A percentile compares a stretch with the other conserved stretches of the same genome.
phyloP scores from a whole-genome alignment of 2,113 vertebrate genomes.

The Eurystomus gularis region DNA sequence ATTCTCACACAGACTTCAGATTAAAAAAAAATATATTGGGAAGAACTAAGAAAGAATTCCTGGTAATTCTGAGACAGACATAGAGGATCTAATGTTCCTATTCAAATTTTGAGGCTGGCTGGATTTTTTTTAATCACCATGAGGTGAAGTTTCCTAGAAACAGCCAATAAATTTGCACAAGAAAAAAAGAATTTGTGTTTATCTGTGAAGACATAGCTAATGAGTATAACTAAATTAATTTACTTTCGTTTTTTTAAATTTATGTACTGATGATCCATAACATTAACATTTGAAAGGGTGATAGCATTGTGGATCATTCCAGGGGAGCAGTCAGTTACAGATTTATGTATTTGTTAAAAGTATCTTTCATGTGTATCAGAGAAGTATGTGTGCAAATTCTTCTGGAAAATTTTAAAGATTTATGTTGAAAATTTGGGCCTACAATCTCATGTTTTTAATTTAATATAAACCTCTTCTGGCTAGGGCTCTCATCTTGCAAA shows the following conservation, averaged over 20 bases:
- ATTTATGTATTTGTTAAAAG: neutral
- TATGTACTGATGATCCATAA: neutral
- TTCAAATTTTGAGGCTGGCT: neutral
- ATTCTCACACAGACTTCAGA: neutral
- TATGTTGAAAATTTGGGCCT: constrained; percentile 28
- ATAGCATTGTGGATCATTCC: neutral
- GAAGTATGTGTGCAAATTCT: neutral
- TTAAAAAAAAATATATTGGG: neutral
- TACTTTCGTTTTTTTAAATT: neutral
- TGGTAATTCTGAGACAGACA: neutral
- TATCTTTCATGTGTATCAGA: neutral
- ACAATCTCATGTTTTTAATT: constrained; percentile 29
- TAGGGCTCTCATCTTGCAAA: neutral
- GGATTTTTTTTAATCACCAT: neutral
- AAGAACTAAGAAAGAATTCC: neutral
- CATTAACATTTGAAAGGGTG: neutral
- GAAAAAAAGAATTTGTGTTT: neutral
- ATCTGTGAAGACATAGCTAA: neutral
- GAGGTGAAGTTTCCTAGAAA: neutral
- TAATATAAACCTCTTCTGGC: constrained; percentile 4
- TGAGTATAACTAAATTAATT: neutral
- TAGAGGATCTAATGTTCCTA: neutral
- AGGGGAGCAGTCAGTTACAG: neutral
- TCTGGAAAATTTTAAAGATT: constrained; percentile 25
- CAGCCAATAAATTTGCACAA: neutral